Evolutionary conservation across 2,113 vertebrate genomes (phyloP).

Genomic region (Phylloscopus trochiloides): DNA sequence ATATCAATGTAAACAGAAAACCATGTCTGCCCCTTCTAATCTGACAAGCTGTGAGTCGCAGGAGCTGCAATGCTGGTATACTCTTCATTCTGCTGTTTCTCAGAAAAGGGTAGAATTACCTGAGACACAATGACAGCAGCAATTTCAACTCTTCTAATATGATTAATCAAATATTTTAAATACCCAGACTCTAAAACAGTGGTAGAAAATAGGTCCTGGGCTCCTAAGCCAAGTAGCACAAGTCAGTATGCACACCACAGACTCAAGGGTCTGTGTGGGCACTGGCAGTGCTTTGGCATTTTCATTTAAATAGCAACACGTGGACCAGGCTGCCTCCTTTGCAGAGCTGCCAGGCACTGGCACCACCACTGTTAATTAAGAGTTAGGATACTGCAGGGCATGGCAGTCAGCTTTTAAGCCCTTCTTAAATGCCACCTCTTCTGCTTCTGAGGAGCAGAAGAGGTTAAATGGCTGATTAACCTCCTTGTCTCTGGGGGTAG

Average conservation of each 20-base stretch:
- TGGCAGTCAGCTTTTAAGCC: neutral
- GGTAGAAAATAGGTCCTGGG: neutral
- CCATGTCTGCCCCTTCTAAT: neutral
- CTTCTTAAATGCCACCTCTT: neutral
- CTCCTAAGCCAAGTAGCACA: neutral
- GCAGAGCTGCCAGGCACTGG: neutral
- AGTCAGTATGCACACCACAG: accelerated
- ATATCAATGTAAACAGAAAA: neutral
- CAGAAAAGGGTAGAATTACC: neutral
- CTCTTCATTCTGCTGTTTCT: neutral
- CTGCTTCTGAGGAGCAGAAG: neutral
- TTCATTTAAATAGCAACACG: neutral
- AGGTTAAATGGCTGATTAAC: neutral
- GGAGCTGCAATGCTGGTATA: neutral
- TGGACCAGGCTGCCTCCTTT: neutral
- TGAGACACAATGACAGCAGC: neutral
- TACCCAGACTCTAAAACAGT: neutral
- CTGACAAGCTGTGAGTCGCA: neutral
- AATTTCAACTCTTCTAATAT: neutral
- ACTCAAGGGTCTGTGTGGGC: accelerated
- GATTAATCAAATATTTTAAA: neutral
- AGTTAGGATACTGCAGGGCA: neutral
- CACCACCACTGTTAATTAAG: neutral
- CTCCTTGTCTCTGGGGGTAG: neutral
- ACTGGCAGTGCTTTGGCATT: neutral